Percentiles rank a stretch among this genome's conserved stretches.
Conservation (phyloP, 2,888 invertebrate genomes). For the Stratiomys singularior region DNA sequence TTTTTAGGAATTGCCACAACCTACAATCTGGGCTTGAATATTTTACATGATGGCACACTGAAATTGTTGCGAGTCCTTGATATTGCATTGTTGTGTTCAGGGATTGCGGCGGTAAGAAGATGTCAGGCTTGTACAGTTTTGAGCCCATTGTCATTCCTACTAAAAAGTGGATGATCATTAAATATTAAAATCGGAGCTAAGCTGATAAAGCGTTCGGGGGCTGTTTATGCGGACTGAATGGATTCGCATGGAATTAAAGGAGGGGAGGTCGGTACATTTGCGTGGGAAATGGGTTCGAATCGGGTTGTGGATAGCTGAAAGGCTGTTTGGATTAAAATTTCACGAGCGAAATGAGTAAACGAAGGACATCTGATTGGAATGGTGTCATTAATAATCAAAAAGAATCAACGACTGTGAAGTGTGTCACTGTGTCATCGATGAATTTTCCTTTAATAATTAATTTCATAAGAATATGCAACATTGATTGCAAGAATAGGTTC, state of each 20-base stretch:
- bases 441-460: no score
- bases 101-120: background rate
- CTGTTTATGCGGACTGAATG: background rate
- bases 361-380: no score
- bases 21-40: background rate
- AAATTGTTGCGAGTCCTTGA: background rate
- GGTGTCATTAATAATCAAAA: no score
- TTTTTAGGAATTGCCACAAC: background rate
- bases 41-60: background rate
- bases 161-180: background rate
- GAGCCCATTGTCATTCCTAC: background rate
- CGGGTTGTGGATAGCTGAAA: no score
- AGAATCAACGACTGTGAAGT: no score
- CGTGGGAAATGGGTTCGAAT: no score
- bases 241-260: background rate
- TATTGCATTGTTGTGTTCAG: background rate
- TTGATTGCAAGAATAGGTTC: no score
- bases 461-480: no score
- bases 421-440: no score
- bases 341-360: no score
- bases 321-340: no score
- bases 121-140: background rate
- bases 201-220: background rate
- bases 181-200: background rate
- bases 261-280: constrained; percentile 19